Base-by-base conservation (phyloP, 2,113 vertebrate species). In the Zapus hudsonius region DNA sequence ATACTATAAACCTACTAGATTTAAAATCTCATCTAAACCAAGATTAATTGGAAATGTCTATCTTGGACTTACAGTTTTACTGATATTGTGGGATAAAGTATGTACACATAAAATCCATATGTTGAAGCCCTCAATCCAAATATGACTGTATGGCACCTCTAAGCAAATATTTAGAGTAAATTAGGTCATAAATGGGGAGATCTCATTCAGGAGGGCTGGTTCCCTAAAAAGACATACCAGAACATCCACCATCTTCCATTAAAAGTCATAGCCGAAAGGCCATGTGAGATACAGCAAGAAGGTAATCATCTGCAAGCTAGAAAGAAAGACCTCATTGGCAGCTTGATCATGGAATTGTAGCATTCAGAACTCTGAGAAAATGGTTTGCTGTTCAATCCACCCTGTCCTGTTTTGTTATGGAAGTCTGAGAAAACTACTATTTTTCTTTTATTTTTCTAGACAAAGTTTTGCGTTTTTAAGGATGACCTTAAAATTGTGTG, bases 11-110 rank as follows among this genome's bases (percentile, higher is more conserved):
- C 25, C 33, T 52, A 94, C 27, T 36, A 20, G 38, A 94, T 12
- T 57, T 73, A 92, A 94, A 9, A 95, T 40, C 44, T 76, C 66
- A 80, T n/a, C 25, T 47, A 94, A 80, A 89, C 47, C 8, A 75
- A n/a, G 12, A 83, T 79, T 84, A 57, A 57, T 22, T 36, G 84
- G 47, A 89, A 29, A 57, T 59, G 44, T 11, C 47, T 0, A 52
- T 12, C 47, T 63, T 4, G 19, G 29, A 5, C 55, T 52, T 66
- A 55, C 19, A 38, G 13, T 84, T 80, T 90, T 75, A 20, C 70
- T 38, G 70, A 22, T 86, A 42, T 52, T 79, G 47, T 47, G 25
- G 15, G 80, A 47, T 91, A 44, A 80, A 67, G 29, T 79, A 4
- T 72, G 0, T 55, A n/a, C 7, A 25, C 16, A 44, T 4, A 22